Base-by-base conservation (phyloP, 2,888 invertebrate species). In the Daptonema setosum region DNA sequence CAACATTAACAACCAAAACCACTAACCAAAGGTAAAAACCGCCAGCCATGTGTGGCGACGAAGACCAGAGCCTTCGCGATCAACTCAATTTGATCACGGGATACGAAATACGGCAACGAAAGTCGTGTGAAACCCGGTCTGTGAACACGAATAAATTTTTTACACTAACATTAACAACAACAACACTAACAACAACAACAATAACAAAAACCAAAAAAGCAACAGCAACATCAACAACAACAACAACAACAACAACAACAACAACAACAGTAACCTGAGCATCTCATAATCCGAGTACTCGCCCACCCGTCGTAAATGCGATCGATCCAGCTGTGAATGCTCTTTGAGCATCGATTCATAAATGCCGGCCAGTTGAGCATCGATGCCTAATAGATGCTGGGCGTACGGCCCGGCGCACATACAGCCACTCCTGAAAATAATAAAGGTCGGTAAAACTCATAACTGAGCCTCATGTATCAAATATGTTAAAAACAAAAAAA, bases 1-100 rank as follows among this genome's bases (percentile, higher is more conserved):
- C n/a, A n/a, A n/a, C n/a, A n/a, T n/a, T n/a, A n/a, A n/a, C n/a
- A n/a, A n/a, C n/a, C n/a, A n/a, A n/a, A n/a, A n/a, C n/a, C n/a
- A n/a, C 20, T 20, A 20, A 63, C 64, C 57, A 61, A 56, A 47
- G 87, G 87, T 55, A 88, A 71, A 48, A 88, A 78, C 67, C 85
- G 85, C 84, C 87, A 87, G 2, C 73, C 87, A 74, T 86, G 82
- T 2, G 83, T 81, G 0, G 87, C 85, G 0, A 87, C 83, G 81
- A 86, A 82, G 70, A 82, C 81, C 24, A 88, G 74, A 1, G 86
- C 85, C 72, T 85, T 83, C 62, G 45, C 53, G 1, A 54, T 22
- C 22, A 45, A 50, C 17, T 52, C 35, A 11, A 85, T 74, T 69
- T 85, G 84, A 52, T 79, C 74, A 62, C 85, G 83, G 25, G 80